Percentiles rank a stretch among this genome's conserved stretches.
Evolutionary conservation across 2,113 vertebrate genomes (phyloP).

Genomic region (Morone saxatilis): DNA sequence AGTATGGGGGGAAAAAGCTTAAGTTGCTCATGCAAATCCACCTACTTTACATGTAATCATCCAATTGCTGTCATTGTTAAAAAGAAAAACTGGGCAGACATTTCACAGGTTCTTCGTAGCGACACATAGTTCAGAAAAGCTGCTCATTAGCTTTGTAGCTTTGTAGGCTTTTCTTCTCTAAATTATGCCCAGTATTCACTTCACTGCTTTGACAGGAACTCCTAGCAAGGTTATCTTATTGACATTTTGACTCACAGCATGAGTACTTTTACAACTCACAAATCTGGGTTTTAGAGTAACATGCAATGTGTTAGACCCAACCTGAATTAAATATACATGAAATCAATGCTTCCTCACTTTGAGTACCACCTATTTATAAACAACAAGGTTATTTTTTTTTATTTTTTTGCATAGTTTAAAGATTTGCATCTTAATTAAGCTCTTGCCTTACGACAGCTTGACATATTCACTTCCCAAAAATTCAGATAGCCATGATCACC

Average conservation of each 20-base stretch:
- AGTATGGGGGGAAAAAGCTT: neutral
- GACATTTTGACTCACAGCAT: constrained; percentile 21
- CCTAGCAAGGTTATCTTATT: constrained; percentile 8
- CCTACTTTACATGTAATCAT: neutral
- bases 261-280: constrained; percentile 12
- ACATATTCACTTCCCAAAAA: constrained; percentile 6
- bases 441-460: constrained; percentile 5
- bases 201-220: constrained; percentile 26
- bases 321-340: constrained; percentile 30
- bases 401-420: neutral
- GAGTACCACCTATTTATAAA: constrained; percentile 15
- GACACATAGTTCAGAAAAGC: constrained; percentile 18
- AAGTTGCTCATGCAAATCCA: neutral
- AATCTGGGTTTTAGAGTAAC: constrained; percentile 21
- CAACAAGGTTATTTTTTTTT: neutral
- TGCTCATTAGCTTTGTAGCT: neutral
- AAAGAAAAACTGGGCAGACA: neutral
- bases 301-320: constrained; percentile 5
- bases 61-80: neutral
- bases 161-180: neutral
- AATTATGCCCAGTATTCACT: constrained; percentile 32
- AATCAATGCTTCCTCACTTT: neutral
- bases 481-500: neutral
- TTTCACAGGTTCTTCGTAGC: constrained; percentile 1
- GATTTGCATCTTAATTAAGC: constrained; percentile 6